A percentile compares a stretch with the other conserved stretches of the same genome.
These are phyloP conservation scores for Mesembrinibis cayennensis DNA, from an alignment of 2,113 vertebrate genomes.

Conservation along the genomic window DNA sequence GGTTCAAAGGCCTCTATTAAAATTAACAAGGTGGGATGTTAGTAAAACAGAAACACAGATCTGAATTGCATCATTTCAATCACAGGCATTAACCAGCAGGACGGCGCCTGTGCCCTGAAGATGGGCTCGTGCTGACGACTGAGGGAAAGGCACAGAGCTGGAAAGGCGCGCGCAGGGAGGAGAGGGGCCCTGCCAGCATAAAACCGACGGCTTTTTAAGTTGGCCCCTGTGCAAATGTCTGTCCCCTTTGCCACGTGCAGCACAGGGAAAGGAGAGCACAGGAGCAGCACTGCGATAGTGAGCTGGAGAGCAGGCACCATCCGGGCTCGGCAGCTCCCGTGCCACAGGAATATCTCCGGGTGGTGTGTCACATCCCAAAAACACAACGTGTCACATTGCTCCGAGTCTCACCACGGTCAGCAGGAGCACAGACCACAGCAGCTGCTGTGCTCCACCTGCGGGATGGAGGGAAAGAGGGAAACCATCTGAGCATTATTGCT, in stretches of 20 bases:
- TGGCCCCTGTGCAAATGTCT: background rate
- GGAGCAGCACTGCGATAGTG: background rate
- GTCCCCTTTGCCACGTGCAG: background rate
- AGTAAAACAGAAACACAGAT: background rate
- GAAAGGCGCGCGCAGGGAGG: background rate
- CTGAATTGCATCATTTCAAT: background rate
- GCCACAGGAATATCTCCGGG: background rate
- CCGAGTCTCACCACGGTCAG: accelerated
- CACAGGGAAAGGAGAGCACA: background rate
- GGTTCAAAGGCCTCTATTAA: conserved; percentile 18
- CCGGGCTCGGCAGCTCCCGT: background rate
- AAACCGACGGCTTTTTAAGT: background rate
- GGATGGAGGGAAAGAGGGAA: background rate
- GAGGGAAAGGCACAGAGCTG: background rate
- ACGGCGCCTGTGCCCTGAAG: background rate
- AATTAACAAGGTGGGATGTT: conserved; percentile 8
- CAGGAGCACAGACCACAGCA: background rate
- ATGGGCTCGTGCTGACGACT: accelerated
- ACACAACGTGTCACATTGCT: accelerated
- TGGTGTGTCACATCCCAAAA: background rate
- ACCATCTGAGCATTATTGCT: background rate
- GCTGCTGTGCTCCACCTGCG: accelerated
- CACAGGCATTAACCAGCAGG: background rate
- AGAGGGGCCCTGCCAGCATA: background rate
- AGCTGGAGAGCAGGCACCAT: background rate